phyloP scores from a whole-genome alignment of 2,888 invertebrate species.

The Drosophila niveifrons region DNA sequence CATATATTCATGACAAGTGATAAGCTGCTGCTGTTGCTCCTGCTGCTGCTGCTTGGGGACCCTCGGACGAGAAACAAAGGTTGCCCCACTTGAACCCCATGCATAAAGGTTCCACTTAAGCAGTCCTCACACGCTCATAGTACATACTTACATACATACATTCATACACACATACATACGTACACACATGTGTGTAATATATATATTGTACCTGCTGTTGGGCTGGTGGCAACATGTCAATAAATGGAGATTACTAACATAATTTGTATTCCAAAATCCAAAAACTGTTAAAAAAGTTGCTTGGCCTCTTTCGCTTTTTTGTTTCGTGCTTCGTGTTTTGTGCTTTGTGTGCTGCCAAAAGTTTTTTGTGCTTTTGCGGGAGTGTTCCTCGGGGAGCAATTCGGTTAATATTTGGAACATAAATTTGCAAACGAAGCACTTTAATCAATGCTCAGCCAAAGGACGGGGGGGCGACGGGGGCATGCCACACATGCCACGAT shows the following conservation, averaged over 20 bases:
- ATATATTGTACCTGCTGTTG: constrained; percentile 20
- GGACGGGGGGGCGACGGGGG: constrained; percentile 16
- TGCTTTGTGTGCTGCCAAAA: constrained; percentile 35
- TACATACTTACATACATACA: constrained; percentile 17
- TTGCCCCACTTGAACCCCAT: constrained; percentile 62
- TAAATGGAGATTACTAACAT: constrained; percentile 82
- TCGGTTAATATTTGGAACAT: constrained; percentile 78
- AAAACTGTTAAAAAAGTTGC: constrained; percentile 77
- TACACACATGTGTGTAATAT: not conserved
- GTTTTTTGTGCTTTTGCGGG: constrained; percentile 31
- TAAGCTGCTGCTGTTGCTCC: constrained; percentile 51
- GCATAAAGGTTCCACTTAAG: constrained; percentile 74
- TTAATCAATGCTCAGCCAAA: constrained; percentile 72
- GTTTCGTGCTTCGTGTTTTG: constrained; percentile 7
- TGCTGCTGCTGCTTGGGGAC: constrained; percentile 45
- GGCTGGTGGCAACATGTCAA: constrained; percentile 65
- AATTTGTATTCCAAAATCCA: constrained; percentile 80
- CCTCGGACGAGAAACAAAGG: constrained; percentile 60
- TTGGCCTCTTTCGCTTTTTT: constrained; percentile 44
- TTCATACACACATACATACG: not conserved
- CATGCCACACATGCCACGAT: constrained; percentile 12
- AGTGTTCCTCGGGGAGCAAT: constrained; percentile 78
- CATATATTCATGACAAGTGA: constrained; percentile 79
- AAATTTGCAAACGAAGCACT: constrained; percentile 78
- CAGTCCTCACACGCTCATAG: constrained; percentile 35